Percentiles rank a stretch among this genome's conserved stretches.
phyloP scores from a whole-genome alignment of 2,113 vertebrate species.

The Morone saxatilis region DNA sequence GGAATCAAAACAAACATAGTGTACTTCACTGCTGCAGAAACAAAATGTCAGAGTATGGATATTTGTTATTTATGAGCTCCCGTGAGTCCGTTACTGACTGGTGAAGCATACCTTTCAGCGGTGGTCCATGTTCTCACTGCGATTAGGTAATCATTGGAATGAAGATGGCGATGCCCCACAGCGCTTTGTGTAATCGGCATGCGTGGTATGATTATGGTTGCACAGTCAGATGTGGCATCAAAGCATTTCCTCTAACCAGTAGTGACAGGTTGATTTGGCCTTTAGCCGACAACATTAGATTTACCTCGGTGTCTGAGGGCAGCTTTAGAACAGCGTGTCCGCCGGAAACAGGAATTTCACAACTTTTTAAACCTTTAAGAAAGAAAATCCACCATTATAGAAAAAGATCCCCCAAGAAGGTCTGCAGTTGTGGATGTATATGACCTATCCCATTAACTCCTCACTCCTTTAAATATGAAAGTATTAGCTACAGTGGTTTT shows the following conservation, averaged over 20 bases:
- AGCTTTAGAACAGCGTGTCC: not conserved
- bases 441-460: not conserved
- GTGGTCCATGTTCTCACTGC: not conserved
- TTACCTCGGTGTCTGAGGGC: not conserved
- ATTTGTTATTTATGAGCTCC: slow-evolving; percentile 6
- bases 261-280: slow-evolving; percentile 36
- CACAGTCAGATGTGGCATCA: slow-evolving; percentile 25
- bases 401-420: no score
- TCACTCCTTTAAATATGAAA: not conserved
- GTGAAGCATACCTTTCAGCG: not conserved
- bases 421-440: not conserved
- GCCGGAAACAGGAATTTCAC: not conserved
- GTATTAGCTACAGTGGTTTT: not conserved
- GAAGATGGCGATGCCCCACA: not conserved
- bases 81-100: not conserved
- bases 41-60: slow-evolving; percentile 10
- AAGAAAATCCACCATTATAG: not conserved
- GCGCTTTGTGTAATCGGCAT: not conserved
- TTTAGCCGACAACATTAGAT: not conserved
- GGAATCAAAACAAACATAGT: slow-evolving; percentile 16
- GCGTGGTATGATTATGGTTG: slow-evolving; percentile 12
- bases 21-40: not conserved
- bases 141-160: slow-evolving; percentile 17
- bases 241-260: slow-evolving; percentile 41
- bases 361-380: not conserved